phyloP scores from a whole-genome alignment of 2,888 invertebrate species.

The Brachylomia viminalis region DNA sequence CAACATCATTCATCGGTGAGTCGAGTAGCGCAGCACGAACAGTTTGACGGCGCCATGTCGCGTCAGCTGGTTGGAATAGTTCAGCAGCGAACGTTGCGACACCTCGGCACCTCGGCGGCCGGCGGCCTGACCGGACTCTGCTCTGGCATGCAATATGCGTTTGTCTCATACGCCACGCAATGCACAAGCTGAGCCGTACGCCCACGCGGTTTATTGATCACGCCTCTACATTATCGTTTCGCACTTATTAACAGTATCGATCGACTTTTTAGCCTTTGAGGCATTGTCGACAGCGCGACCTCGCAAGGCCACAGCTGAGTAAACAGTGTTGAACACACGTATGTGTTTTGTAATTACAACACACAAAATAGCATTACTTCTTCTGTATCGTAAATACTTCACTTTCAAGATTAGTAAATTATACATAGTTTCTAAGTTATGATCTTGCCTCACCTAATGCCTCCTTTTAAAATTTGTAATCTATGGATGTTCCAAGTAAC shows the following conservation, averaged over 20 bases:
- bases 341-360: slow-evolving; percentile 78
- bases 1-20: slow-evolving; percentile 60
- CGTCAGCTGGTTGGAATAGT: slow-evolving; percentile 80
- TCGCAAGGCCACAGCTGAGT: slow-evolving; percentile 87
- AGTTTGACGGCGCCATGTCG: slow-evolving; percentile 80
- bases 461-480: slow-evolving; percentile 39
- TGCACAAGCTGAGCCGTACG: slow-evolving; percentile 51
- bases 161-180: slow-evolving; percentile 64
- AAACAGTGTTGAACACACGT: slow-evolving; percentile 74
- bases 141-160: slow-evolving; percentile 79
- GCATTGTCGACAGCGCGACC: slow-evolving; percentile 78
- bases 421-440: slow-evolving; percentile 45
- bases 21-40: slow-evolving; percentile 64
- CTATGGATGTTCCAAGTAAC: slow-evolving; percentile 56
- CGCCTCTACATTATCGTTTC: slow-evolving; percentile 63
- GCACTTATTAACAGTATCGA: slow-evolving; percentile 70
- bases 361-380: slow-evolving; percentile 84
- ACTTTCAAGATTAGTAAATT: slow-evolving; percentile 66
- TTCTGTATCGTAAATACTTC: slow-evolving; percentile 67
- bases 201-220: slow-evolving; percentile 60
- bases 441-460: slow-evolving; percentile 10
- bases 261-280: slow-evolving; percentile 74
- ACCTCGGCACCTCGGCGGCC: slow-evolving; percentile 64
- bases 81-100: slow-evolving; percentile 81
- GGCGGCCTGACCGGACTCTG: slow-evolving; percentile 75